Evolutionary conservation across 2,888 invertebrate species (phyloP).

Genomic region (Morinoia aosen): DNA sequence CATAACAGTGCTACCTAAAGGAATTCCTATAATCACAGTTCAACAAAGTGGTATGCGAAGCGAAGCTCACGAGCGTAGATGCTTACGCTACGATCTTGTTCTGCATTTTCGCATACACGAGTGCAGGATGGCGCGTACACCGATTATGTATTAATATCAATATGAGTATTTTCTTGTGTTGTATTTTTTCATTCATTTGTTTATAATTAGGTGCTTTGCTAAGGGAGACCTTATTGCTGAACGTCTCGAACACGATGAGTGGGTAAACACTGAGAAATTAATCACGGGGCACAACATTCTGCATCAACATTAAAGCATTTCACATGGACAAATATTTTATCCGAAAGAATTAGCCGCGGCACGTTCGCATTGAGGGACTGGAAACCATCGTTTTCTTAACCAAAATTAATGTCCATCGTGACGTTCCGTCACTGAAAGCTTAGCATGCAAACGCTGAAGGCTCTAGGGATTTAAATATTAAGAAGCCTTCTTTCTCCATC

Average conservation of each 20-base stretch:
- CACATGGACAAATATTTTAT: not conserved
- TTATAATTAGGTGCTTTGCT: not conserved
- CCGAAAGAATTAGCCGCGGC: not conserved
- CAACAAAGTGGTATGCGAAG: too few species aligned
- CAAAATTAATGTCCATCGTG: not conserved
- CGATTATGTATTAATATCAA: too few species aligned
- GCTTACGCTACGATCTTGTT: too few species aligned
- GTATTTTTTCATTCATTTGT: not conserved
- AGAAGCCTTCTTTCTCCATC: not conserved
- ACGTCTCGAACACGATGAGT: not conserved
- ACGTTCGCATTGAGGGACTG: not conserved
- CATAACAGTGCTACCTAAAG: too few species aligned
- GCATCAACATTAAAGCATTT: not conserved
- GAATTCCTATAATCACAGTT: too few species aligned
- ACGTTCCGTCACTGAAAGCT: not conserved
- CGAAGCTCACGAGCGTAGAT: too few species aligned
- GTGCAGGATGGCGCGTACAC: too few species aligned
- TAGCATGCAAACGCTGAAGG: not conserved
- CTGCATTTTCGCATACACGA: too few species aligned
- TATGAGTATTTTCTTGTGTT: too few species aligned
- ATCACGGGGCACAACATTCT: not conserved
- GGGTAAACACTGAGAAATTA: not conserved
- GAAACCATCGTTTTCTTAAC: not conserved
- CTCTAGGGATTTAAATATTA: not conserved
- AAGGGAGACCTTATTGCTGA: not conserved